Percentiles rank a stretch among this genome's conserved stretches.
Evolutionary conservation across 2,888 invertebrate genomes (phyloP).

Genomic region (Hirtodrosophila alboralis): DNA sequence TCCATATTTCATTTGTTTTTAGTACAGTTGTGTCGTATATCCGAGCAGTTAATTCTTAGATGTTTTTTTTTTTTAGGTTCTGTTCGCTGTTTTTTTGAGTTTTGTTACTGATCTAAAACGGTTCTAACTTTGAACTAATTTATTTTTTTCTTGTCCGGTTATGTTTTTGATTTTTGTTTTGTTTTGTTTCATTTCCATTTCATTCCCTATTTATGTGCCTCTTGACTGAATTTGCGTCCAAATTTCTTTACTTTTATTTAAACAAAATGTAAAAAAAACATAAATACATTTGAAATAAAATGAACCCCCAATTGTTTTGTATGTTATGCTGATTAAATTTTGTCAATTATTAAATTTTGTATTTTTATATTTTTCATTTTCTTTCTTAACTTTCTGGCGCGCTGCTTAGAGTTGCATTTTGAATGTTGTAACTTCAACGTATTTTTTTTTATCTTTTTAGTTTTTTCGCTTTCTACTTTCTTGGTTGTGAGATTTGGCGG

Average conservation of each 20-base stretch:
- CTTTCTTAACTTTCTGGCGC: conserved; percentile 36
- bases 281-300: conserved; percentile 20
- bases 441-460: conserved; percentile 7
- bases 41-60: conserved; percentile 40
- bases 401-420: conserved; percentile 35
- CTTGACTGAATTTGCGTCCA: conserved; percentile 59
- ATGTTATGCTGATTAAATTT: conserved; percentile 20
- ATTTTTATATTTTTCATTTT: conserved; percentile 4
- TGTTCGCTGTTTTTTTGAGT: background rate
- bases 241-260: conserved; percentile 19
- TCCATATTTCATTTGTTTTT: conserved; percentile 20
- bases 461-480: conserved; percentile 11
- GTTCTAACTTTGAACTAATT: conserved; percentile 28
- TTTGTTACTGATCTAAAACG: conserved; percentile 22
- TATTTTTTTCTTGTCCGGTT: conserved; percentile 32
- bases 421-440: conserved; percentile 7
- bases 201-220: conserved; percentile 24
- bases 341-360: conserved; percentile 7
- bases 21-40: conserved; percentile 54
- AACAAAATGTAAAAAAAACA: too few relatives aligned
- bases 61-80: conserved; percentile 17
- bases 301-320: conserved; percentile 48
- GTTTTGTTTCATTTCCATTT: conserved; percentile 26
- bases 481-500: conserved; percentile 29
- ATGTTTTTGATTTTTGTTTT: conserved; percentile 4